Evolutionary conservation across 2,888 invertebrate genomes (phyloP), one percentile per base, ranked within the genome.

Genomic region (Hirtodrosophila trivittata): DNA sequence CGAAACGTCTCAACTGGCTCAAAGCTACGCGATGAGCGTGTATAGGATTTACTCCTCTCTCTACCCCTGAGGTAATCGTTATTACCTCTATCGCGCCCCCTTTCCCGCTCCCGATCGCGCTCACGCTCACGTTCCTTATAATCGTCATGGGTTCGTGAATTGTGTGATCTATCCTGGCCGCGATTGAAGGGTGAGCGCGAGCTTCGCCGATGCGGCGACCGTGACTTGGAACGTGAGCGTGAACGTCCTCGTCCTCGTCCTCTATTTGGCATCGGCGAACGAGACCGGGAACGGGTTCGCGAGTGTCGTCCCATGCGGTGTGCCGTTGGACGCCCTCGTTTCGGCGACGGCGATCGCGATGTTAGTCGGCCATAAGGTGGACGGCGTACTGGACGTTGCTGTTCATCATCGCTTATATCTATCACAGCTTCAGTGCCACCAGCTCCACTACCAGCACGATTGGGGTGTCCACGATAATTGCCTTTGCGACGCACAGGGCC

Each of bases 341-440:
- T 78, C 1, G 75, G 56, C 0, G 86, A 62, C 6, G 13, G 1
- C 0, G 86, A 78, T 5, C 58, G 67, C 3, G 87, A 77, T 9
- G 43, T 28, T 3, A 73, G 67, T 6, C 76, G 76, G 0, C 37
- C 52, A 12, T 66, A 66, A n/a, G 45, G 35, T 3, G 74, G 46
- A 18, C 72, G 87, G 2, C 75, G 67, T 2, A 28, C n/a, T 28
- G 28, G 28, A 28, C 28, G 28, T 1, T 58, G 65, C 10, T 62
- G 74, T 4, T 89, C 89, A 35, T 90, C 90, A 54, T 90, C 90
- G 56, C 90, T 90, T n/a, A 90, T 90, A 25, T 89, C 86, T 6
- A 90, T 90, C 2, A 90, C 84, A 0, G 68, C 47, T 6, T 65
- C 67, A 12, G n/a, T 46, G 28, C 13, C 35, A 6, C 3, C 1